Evolutionary conservation across 2,888 invertebrate species (phyloP), one percentile per base, ranked within the genome.

Genomic region (Eupithecia pulchellata): DNA sequence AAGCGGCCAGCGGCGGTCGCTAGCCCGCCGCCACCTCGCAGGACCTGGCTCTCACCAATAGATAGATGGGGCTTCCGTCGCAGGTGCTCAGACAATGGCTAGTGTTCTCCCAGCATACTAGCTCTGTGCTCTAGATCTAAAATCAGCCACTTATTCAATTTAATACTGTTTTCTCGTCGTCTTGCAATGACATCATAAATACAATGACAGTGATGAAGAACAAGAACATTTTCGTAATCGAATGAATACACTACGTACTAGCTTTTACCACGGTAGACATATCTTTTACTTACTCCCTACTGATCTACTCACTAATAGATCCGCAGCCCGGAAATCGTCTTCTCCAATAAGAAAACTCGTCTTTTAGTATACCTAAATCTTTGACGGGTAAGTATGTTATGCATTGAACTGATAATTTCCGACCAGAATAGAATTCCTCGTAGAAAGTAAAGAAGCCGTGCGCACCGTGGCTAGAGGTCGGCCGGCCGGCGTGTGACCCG

Each of bases 31-130:
- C 71, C 75, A 76, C 74, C 77, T 75, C 75, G 72, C 76, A 66
- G 82, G 81, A 82, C 76, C 73, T 64, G 75, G 76, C 78, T 77
- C 81, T 69, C 77, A 76, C 42, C 84, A 83, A 85, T 85, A 86
- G 71, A 85, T 84, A 84, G 85, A 85, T 84, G 81, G 66, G 67
- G 67, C 67, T 61, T 67, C 69, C 69, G 64, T 11, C 42, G 30
- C 64, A 69, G 72, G 57, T n/a, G 3, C 58, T 60, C 0, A 4
- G 2, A 60, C 5, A 29, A 60, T 11, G 30, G 58, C 32, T 60
- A 17, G 58, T 27, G 8, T 27, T 27, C 27, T 57, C 27, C 17
- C 2, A 57, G 6, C 57, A 29, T 29, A 57, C 57, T 14, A 6
- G 29, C 29, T 25, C 52, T 25, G 1, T 20, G 42, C 42, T 47